phyloP scores from a whole-genome alignment of 2,888 invertebrate species.

The Himalopsyche japonica region DNA sequence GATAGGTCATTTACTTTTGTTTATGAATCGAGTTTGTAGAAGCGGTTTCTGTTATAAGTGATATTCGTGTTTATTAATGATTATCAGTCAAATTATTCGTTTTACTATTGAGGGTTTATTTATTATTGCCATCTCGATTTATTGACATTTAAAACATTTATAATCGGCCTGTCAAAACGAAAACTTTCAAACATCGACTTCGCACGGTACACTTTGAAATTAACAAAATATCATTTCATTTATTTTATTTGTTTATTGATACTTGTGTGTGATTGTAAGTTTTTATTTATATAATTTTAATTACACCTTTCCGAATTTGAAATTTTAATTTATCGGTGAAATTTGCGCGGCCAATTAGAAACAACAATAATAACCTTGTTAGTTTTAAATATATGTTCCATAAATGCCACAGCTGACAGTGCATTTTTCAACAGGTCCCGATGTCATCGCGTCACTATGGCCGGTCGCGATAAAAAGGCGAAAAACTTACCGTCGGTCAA shows the following conservation, averaged over 20 bases:
- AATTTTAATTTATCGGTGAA: not conserved
- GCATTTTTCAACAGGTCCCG: slow-evolving; percentile 29
- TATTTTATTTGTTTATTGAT: not conserved
- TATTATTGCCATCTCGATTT: not conserved
- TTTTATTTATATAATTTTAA: not conserved
- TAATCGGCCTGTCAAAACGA: not conserved
- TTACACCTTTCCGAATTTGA: not conserved
- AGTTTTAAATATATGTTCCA: not conserved
- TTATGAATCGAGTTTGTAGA: slow-evolving; percentile 22
- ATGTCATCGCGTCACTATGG: slow-evolving; percentile 37
- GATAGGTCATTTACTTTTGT: slow-evolving; percentile 30
- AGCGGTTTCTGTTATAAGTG: not conserved
- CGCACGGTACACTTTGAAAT: not conserved
- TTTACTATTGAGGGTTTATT: not conserved
- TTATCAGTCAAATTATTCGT: not conserved
- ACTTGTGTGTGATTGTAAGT: not conserved
- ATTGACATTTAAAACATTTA: not conserved
- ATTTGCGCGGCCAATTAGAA: not conserved
- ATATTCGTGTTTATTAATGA: not conserved
- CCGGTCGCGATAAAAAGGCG: slow-evolving; percentile 37
- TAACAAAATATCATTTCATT: not conserved
- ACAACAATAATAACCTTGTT: not conserved
- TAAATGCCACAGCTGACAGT: not conserved
- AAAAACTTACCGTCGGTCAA: slow-evolving; percentile 24
- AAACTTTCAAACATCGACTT: not conserved